Evolutionary conservation across 2,113 vertebrate species (phyloP).

Genomic region (Carollia perspicillata): DNA sequence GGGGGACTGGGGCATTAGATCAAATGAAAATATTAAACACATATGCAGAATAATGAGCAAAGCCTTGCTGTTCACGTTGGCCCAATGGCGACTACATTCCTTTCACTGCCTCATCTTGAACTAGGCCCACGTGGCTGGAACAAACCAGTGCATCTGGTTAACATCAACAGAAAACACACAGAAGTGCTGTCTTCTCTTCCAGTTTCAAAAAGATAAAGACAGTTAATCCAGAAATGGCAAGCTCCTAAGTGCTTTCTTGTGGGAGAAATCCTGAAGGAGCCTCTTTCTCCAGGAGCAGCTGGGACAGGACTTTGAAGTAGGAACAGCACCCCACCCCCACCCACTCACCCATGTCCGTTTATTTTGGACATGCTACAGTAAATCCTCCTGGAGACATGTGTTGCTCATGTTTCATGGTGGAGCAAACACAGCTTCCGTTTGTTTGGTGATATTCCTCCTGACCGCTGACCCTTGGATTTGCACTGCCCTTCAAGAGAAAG

Average conservation of each 20-base stretch:
- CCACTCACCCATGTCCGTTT: background rate
- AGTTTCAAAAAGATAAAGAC: conserved; percentile 55
- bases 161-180: conserved; percentile 63
- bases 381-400: background rate
- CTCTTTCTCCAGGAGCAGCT: background rate
- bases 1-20: background rate
- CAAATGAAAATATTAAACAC: background rate
- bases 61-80: background rate
- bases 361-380: background rate
- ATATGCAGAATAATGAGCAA: background rate
- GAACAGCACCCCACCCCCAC: background rate
- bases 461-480: background rate
- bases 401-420: background rate
- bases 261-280: background rate
- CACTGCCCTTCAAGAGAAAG: background rate
- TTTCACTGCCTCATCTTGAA: conserved; percentile 35
- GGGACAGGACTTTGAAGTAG: background rate
- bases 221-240: conserved; percentile 21
- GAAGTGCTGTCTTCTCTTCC: background rate
- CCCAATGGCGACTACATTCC: background rate
- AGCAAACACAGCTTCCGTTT: conserved; percentile 43
- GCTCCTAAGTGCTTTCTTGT: background rate
- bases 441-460: background rate
- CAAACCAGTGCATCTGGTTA: background rate
- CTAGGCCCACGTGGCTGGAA: background rate